phyloP scores from a whole-genome alignment of 2,888 invertebrate species.

The Leucoma salicis region DNA sequence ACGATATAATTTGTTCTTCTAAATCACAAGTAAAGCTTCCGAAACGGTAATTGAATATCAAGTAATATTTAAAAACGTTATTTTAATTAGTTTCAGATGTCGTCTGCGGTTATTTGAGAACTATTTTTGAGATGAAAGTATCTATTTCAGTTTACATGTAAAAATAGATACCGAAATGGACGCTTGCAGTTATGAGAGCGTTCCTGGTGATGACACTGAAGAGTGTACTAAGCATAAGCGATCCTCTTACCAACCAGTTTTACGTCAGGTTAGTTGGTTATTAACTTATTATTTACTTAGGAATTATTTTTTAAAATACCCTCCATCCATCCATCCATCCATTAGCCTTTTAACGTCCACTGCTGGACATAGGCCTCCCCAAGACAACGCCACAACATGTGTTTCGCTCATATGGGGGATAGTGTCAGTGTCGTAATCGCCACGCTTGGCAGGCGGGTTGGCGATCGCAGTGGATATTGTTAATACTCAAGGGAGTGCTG shows the following conservation, averaged over 20 bases:
- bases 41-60: background rate
- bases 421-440: too few relatives aligned
- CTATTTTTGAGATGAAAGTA: conserved; percentile 5
- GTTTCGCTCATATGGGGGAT: too few relatives aligned
- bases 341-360: too few relatives aligned
- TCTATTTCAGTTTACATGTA: background rate
- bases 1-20: too few relatives aligned
- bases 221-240: conserved; percentile 15
- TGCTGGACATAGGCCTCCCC: too few relatives aligned
- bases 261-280: conserved; percentile 29
- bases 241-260: conserved; percentile 24
- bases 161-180: conserved; percentile 16
- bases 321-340: too few relatives aligned
- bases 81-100: conserved; percentile 19
- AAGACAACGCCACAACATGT: too few relatives aligned
- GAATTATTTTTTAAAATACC: too few relatives aligned
- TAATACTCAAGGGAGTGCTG: too few relatives aligned
- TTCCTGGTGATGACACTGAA: conserved; percentile 16
- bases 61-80: background rate
- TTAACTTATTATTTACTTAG: background rate
- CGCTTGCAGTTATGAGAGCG: conserved; percentile 6
- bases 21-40: too few relatives aligned
- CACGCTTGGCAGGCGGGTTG: too few relatives aligned
- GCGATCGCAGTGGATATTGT: too few relatives aligned
- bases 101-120: conserved; percentile 7